Base-by-base conservation (phyloP, 2,113 vertebrate genomes). In the Ptychochromis oligacanthus region DNA sequence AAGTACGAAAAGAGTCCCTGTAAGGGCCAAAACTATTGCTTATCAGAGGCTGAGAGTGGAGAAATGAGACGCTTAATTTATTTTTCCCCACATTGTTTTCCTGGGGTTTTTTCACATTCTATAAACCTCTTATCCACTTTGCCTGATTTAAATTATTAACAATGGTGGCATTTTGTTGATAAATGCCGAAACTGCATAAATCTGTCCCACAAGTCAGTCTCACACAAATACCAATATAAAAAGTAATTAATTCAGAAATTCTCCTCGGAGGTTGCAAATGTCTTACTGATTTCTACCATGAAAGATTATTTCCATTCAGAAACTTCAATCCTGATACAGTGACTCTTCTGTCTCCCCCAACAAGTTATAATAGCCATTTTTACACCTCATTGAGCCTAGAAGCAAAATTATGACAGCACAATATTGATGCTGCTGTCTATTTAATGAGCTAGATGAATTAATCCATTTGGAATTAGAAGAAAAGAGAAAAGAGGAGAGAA, bases 361-460 rank as follows among this genome's bases (percentile, higher is more conserved):
- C 83, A 72, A 84, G 80, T 79, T 89, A 80, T 85, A 81, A 88
- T 70, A 14, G 79, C 22, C 83, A 49, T 85, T 91, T 89, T 81
- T 89, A 83, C 84, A 83, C 65, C 80, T 93, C 89, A 82, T 83
- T 79, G 85, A 82, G 75, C 76, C 62, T 52, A 3, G 70, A 80
- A 59, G 83, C 80, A 85, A 86, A 91, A 84, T 90, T 78, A 78
- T 77, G 87, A 84, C 58, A 70, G 84, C 4, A 4, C 64, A 55
- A 77, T 81, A 93, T 85, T 83, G 88, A 93, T 89, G 87, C 20
- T 70, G 79, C 77, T 89, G 91, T 88, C 81, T 77, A 15, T 84
- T 89, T 86, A 90, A 92, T 87, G 77, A 67, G 54, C 74, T 57
- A 40, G 86, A 89, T 86, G 76, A 84, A 92, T 92, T 65, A 88